These are phyloP conservation scores for Telmatherina bonti DNA, from an alignment of 2,797 vertebrate species.

Conservation along the genomic window DNA sequence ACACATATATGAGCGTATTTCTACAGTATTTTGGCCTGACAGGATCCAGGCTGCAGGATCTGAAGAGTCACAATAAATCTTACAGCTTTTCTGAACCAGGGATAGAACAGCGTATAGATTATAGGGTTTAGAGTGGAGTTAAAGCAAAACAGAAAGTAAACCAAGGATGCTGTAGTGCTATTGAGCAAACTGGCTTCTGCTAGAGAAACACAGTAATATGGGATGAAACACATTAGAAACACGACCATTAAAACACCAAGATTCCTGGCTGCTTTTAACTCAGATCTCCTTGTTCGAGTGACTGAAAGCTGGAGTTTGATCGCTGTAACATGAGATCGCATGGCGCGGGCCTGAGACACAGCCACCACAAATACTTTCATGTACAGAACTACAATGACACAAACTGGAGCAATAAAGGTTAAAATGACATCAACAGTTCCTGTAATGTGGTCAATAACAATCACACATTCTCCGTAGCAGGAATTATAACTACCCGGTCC, in stretches of 20 bases:
- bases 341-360: slow-evolving; percentile 25
- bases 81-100: slow-evolving; percentile 43
- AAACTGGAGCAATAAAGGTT: slow-evolving; percentile 9
- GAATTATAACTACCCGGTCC: background rate
- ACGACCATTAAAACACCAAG: slow-evolving; percentile 37
- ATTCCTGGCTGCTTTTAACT: slow-evolving; percentile 40
- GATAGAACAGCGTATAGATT: slow-evolving; percentile 36
- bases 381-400: slow-evolving; percentile 3
- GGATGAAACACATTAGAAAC: slow-evolving; percentile 28
- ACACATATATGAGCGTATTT: too few species aligned
- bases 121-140: slow-evolving; percentile 46
- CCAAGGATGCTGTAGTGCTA: accelerated
- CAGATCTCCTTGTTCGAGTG: slow-evolving; percentile 12
- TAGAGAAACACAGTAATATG: slow-evolving; percentile 13
- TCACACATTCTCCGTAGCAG: slow-evolving; percentile 13
- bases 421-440: slow-evolving; percentile 11
- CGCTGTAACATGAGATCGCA: slow-evolving; percentile 17
- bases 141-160: background rate
- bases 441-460: background rate
- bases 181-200: accelerated
- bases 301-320: background rate
- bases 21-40: slow-evolving; percentile 4
- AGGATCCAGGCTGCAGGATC: slow-evolving; percentile 29
- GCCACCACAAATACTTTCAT: slow-evolving; percentile 30
- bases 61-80: slow-evolving; percentile 30